Evolutionary conservation across 2,113 vertebrate species (phyloP).

Genomic region (Cisticola juncidis): DNA sequence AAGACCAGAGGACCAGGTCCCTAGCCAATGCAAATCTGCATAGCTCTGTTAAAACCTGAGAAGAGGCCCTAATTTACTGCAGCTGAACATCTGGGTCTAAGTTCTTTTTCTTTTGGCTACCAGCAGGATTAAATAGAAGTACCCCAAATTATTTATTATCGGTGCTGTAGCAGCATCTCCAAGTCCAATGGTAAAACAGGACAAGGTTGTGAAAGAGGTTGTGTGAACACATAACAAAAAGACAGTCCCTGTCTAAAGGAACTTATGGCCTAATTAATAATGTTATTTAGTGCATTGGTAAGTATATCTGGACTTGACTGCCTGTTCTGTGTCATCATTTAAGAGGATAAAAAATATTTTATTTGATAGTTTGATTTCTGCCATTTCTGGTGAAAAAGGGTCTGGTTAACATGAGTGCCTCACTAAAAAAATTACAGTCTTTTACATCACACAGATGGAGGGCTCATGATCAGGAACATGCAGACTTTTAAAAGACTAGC

Average conservation of each 20-base stretch:
- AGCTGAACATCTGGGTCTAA: not conserved
- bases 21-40: not conserved
- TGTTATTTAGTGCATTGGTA: not conserved
- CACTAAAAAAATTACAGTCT: not conserved
- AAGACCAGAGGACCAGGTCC: not conserved
- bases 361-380: not conserved
- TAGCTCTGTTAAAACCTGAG: not conserved
- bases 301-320: not conserved
- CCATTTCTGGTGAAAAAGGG: not conserved
- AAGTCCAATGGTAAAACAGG: not conserved
- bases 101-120: constrained; percentile 16
- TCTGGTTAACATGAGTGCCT: not conserved
- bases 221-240: not conserved
- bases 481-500: constrained; percentile 23
- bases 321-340: not conserved
- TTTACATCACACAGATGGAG: not conserved
- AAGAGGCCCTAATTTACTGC: not conserved
- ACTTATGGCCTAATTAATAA: not conserved
- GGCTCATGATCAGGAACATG: not conserved
- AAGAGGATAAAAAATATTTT: not conserved
- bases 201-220: not conserved
- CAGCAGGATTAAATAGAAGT: not conserved
- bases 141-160: not conserved
- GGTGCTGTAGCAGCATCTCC: not conserved
- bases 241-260: not conserved